Evolutionary conservation across 2,113 vertebrate species (phyloP).

Genomic region (Gadus macrocephalus): DNA sequence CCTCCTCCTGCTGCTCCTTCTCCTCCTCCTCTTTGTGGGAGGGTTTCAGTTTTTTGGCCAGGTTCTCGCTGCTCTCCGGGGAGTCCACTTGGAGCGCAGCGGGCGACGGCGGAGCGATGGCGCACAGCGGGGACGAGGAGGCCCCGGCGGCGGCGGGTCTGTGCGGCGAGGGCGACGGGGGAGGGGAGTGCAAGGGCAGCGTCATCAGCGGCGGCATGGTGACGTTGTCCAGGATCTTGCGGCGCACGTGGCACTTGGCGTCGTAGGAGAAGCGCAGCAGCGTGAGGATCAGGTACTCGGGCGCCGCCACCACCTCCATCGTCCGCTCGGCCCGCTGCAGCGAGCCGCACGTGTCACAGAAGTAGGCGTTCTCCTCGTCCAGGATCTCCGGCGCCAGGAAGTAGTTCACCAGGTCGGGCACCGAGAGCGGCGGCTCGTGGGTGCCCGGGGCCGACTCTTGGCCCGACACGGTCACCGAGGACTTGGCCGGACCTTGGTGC

Average conservation of each 20-base stretch:
- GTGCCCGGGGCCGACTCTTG: conserved; percentile 40
- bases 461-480: neutral
- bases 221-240: conserved; percentile 94
- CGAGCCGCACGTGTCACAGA: conserved; percentile 91
- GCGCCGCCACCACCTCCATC: conserved; percentile 87
- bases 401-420: conserved; percentile 92
- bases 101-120: too few relatives aligned
- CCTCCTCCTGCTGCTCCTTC: conserved; percentile 9
- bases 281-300: conserved; percentile 97
- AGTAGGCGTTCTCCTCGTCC: conserved; percentile 94
- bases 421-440: conserved; percentile 76
- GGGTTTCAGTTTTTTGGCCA: conserved; percentile 94
- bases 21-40: conserved; percentile 81
- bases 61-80: conserved; percentile 84
- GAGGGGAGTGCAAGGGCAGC: conserved; percentile 79
- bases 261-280: conserved; percentile 95
- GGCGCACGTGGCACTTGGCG: conserved; percentile 89
- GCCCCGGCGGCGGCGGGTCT: conserved; percentile 43
- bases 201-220: conserved; percentile 84
- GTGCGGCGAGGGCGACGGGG: conserved; percentile 20
- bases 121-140: too few relatives aligned
- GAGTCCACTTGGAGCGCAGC: conserved; percentile 73
- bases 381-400: conserved; percentile 95
- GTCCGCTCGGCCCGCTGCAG: conserved; percentile 93
- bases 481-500: conserved; percentile 22